Percentiles rank a stretch among this genome's conserved stretches.
phyloP scores from a whole-genome alignment of 2,888 invertebrate species.

The Pogonocherus hispidulus region DNA sequence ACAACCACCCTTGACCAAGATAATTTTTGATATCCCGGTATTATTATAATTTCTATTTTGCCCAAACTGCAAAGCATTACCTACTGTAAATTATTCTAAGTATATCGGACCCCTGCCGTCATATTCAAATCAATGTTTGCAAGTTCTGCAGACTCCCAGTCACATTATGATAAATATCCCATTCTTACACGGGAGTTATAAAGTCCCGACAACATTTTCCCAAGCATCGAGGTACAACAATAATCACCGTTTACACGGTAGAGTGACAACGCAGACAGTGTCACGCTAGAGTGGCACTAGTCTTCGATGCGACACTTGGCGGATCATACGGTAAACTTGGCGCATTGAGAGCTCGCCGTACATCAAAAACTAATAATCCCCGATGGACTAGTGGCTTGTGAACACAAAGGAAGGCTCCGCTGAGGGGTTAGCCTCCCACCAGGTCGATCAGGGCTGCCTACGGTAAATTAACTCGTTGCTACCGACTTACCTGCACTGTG shows the following conservation, averaged over 20 bases:
- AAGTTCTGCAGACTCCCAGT: neutral
- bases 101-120: neutral
- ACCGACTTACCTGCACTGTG: constrained; percentile 23
- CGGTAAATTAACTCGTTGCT: constrained; percentile 45
- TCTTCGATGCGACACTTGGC: constrained; percentile 53
- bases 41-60: too few species aligned
- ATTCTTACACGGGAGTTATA: constrained; percentile 19
- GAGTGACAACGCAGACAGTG: too few species aligned
- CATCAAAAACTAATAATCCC: constrained; percentile 56
- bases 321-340: constrained; percentile 57
- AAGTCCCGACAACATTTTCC: constrained; percentile 40
- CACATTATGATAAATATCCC: neutral
- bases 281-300: constrained; percentile 51
- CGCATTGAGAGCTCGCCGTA: constrained; percentile 50
- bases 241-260: constrained; percentile 38
- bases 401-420: constrained; percentile 52
- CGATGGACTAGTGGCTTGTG: constrained; percentile 57
- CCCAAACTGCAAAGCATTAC: neutral
- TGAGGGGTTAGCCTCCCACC: constrained; percentile 32
- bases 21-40: too few species aligned
- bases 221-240: constrained; percentile 29
- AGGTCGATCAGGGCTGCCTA: constrained; percentile 27
- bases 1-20: too few species aligned
- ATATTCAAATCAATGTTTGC: neutral
- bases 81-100: neutral